These are phyloP conservation scores for Lochmaea crataegi DNA, from an alignment of 2,888 invertebrate genomes.

Conservation along the genomic window DNA sequence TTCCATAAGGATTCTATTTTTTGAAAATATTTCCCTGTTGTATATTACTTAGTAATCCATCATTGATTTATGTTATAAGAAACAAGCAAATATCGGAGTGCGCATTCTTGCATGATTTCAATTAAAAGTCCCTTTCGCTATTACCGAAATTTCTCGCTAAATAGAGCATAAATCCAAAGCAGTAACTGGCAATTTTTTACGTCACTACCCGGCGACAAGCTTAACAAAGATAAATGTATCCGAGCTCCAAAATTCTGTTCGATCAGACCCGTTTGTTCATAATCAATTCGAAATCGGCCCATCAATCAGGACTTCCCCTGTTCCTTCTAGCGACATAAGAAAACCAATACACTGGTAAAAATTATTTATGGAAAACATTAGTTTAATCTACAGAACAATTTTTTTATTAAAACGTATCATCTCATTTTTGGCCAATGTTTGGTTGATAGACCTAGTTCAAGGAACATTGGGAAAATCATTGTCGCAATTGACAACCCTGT, in stretches of 20 bases:
- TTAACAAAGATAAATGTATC: constrained; percentile 35
- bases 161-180: constrained; percentile 29
- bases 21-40: neutral
- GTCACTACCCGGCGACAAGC: constrained; percentile 35
- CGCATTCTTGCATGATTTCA: constrained; percentile 32
- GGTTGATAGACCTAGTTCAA: too few relatives aligned
- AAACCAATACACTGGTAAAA: constrained; percentile 7
- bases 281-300: constrained; percentile 31
- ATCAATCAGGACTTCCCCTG: constrained; percentile 23
- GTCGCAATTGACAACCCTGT: too few relatives aligned
- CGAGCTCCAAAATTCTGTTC: constrained; percentile 25
- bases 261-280: constrained; percentile 35
- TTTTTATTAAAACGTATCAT: too few relatives aligned
- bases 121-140: constrained; percentile 22
- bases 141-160: constrained; percentile 33
- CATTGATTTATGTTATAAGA: neutral
- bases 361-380: neutral
- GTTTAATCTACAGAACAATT: too few relatives aligned
- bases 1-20: too few relatives aligned
- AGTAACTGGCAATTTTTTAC: constrained; percentile 33
- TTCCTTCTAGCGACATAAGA: neutral
- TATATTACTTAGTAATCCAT: neutral
- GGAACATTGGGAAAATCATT: too few relatives aligned
- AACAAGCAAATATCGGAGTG: neutral
- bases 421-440: too few relatives aligned